Evolutionary conservation across 2,113 vertebrate species (phyloP), one percentile per base, ranked within the genome.

Genomic region (Psettodes erumei): DNA sequence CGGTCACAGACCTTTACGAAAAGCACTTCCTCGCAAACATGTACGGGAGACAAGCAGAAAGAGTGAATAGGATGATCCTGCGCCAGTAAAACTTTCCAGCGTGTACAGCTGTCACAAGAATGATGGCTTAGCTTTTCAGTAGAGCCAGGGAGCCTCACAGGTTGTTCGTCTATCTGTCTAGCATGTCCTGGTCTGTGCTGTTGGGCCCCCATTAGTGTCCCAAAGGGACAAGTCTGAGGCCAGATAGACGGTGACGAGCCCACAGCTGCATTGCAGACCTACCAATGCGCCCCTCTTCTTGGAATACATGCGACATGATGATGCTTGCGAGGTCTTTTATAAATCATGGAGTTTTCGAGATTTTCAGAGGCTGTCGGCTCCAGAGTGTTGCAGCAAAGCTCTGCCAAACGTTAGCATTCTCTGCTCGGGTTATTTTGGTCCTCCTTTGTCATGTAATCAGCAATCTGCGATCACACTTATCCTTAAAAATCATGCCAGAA

Each of bases 401-500:
- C 75, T 79, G 77, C 78, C 79, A 86, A 81, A 77, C 71, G 66
- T 82, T 27, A 16, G 30, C n/a, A n/a, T 43, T 65, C 30, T 28
- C 30, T 35, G 60, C 33, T 75, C 13, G 43, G 51, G 62, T 80
- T 92, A 86, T 89, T 88, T 88, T 83, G 64, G 58, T 81, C 75
- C 33, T 53, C 62, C 28, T 82, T 89, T 89, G 75, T 89, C 77
- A 68, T 53, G 66, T 62, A 77, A 84, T 83, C 81, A 50, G 74
- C 86, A 89, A 81, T 81, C 81, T 88, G 83, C 50, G n/a, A 75
- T 85, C 70, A 51, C 79, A 78, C 69, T 78, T 77, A 47, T 73
- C 54, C 56, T 73, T 8, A 43, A 47, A 76, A 75, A 79, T 83
- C 58, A 69, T 63, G 78, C 81, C 85, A 89, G 73, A 83, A 82